phyloP scores from a whole-genome alignment of 1,140 invertebrate species.

The Camponotus vicinus region DNA sequence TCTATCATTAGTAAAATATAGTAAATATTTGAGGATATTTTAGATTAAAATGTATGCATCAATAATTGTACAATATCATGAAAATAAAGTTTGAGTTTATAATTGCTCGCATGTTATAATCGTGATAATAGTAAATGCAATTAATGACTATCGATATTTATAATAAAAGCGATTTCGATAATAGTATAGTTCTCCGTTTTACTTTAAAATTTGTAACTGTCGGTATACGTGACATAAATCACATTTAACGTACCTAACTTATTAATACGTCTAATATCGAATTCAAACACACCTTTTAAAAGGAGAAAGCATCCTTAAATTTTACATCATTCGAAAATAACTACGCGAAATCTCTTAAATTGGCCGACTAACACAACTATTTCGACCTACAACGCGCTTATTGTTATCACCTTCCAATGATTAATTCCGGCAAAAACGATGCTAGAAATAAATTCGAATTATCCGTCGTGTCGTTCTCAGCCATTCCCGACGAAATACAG shows the following conservation, averaged over 20 bases:
- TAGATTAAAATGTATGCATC: background rate
- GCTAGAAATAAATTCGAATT: background rate
- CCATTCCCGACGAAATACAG: slow-evolving; percentile 30
- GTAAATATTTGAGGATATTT: background rate
- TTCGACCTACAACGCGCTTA: background rate
- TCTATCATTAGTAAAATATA: background rate
- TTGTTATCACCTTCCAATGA: background rate
- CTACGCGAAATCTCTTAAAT: background rate
- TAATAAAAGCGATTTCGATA: slow-evolving; percentile 30
- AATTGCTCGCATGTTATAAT: slow-evolving; percentile 22
- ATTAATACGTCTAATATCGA: background rate
- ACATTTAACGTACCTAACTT: background rate
- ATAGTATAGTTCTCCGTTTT: slow-evolving; percentile 3
- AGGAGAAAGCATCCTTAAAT: background rate
- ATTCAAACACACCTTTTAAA: background rate
- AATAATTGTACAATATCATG: background rate
- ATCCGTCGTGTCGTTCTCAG: slow-evolving; percentile 9
- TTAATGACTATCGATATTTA: background rate
- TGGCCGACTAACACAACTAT: background rate
- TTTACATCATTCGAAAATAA: background rate
- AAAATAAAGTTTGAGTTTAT: background rate
- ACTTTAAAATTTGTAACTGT: background rate
- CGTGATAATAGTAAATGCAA: slow-evolving; percentile 11
- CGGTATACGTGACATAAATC: background rate
- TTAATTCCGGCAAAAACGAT: background rate